Conservation (phyloP, 2,113 vertebrate species). For the Crotalus helleri region DNA sequence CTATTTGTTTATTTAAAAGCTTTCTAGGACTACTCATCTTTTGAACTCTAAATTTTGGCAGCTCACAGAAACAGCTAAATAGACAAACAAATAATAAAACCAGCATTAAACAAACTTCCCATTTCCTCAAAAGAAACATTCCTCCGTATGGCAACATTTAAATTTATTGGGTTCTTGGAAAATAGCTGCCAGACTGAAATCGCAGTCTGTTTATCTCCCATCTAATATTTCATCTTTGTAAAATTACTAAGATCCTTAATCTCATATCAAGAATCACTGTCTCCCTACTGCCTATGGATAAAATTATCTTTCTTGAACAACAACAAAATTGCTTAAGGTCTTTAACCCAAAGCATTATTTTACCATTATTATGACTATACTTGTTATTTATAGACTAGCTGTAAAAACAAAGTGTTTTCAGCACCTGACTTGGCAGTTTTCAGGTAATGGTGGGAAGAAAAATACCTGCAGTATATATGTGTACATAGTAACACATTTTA, state of each 20-base stretch:
- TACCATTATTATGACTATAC: neutral
- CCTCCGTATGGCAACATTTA: neutral
- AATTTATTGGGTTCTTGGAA: neutral
- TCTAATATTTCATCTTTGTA: neutral
- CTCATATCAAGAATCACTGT: neutral
- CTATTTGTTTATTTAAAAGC: neutral
- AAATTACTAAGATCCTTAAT: neutral
- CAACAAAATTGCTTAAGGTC: neutral
- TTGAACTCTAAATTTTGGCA: neutral
- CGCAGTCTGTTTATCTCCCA: neutral
- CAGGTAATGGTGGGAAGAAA: neutral
- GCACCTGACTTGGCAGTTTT: neutral
- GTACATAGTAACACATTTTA: neutral
- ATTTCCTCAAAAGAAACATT: neutral
- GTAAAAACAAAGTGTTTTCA: neutral
- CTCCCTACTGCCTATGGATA: neutral
- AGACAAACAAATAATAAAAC: neutral
- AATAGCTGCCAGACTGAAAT: neutral
- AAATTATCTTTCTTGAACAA: neutral
- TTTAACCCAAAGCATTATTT: neutral
- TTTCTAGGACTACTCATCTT: neutral
- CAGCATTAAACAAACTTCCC: neutral
- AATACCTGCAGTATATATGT: neutral
- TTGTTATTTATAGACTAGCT: neutral
- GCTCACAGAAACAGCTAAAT: neutral